Conservation (phyloP, 2,888 invertebrate genomes). For the Cerceris rybyensis region DNA sequence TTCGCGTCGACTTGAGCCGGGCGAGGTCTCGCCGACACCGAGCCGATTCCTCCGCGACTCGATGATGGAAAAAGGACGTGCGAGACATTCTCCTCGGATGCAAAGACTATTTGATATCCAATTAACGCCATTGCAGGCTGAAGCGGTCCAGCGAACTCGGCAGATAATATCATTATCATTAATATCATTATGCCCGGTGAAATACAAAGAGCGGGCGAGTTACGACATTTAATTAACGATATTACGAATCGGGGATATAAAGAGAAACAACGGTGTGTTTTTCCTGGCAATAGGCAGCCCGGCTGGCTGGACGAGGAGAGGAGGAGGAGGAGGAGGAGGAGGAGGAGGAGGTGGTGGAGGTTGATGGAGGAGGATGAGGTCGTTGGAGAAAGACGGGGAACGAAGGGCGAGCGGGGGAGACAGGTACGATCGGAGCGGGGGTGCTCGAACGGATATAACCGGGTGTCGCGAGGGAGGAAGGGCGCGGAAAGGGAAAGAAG, state of each 20-base stretch:
- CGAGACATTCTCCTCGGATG: conserved; percentile 19
- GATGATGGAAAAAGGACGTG: not conserved
- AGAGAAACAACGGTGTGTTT: conserved; percentile 56
- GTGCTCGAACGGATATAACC: no score
- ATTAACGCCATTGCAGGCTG: conserved; percentile 30
- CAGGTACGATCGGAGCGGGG: conserved; percentile 11
- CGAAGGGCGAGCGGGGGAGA: conserved; percentile 36
- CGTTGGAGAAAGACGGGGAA: conserved; percentile 5
- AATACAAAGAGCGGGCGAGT: conserved; percentile 57
- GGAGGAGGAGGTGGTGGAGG: conserved; percentile 16
- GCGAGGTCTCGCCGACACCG: no score
- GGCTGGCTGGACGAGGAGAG: not conserved
- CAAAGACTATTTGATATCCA: conserved; percentile 39
- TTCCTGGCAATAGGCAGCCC: conserved; percentile 47
- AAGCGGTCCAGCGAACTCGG: conserved; percentile 41
- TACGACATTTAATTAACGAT: conserved; percentile 62
- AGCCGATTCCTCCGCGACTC: not conserved
- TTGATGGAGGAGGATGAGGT: conserved; percentile 21
- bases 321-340: conserved; percentile 35
- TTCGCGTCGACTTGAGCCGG: no score
- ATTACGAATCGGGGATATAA: conserved; percentile 58
- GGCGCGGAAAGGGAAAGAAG: conserved; percentile 59
- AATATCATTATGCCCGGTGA: conserved; percentile 57
- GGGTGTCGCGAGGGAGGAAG: conserved; percentile 5
- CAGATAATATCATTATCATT: conserved; percentile 45